Evolutionary conservation across 2,113 vertebrate species (phyloP), one percentile per base, ranked within the genome.

Genomic region (Sinocyclocheilus anophthalmus): DNA sequence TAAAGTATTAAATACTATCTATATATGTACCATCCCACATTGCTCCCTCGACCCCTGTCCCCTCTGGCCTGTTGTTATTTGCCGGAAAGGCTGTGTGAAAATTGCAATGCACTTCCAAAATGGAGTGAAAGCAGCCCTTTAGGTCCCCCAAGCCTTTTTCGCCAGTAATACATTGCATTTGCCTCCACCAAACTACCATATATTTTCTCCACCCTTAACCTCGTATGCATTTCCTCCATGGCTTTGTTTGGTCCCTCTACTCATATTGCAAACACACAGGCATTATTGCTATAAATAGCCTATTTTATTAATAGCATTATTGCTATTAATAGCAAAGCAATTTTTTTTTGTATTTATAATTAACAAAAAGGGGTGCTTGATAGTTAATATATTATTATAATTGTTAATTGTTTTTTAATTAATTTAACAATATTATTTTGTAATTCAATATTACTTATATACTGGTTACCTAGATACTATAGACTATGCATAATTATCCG

Each of bases 121-220:
- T 82, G 88, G 86, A 87, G 72, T 85, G 88, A 90, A 84, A 88
- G 81, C 87, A 88, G 82, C 76, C 77, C 85, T 73, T 59, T 78
- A 5, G 10, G 87, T 87, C 86, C 86, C 87, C 83, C 26, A 83
- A 86, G 83, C 83, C 85, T 57, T 88, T 90, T 90, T 89, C 87
- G 85, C 84, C 75, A 87, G 88, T 90, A 92, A 89, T 90, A 91
- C 90, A 89, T 92, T 93, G 93, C 84, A 93, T 77, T 93, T 93
- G 92, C 72, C 55, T 86, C 11, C 76, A 50, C 84, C 69, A 87
- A 30, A 53, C 79, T 30, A 45, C 30, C 77, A 81, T 67, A 78
- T 85, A 88, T 88, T 73, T 73, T 86, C 55, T 65, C 30, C 85
- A 63, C 61, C 48, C 14, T 33, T 63, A 80, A 45, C 80, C 75